Evolutionary conservation across 1,140 invertebrate genomes (phyloP).

Genomic region (Belonocnema kinseyi): DNA sequence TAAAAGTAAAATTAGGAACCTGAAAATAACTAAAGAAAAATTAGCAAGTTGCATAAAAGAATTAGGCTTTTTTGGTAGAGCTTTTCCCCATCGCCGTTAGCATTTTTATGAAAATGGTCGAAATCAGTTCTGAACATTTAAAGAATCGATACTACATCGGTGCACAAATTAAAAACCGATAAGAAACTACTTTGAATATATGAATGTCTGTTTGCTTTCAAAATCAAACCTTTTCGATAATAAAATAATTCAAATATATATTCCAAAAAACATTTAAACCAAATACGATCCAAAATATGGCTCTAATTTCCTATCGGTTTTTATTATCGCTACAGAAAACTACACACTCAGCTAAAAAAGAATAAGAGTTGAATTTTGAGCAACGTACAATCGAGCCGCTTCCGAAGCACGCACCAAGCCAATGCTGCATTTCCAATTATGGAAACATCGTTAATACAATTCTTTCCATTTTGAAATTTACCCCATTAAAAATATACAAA

Average conservation of each 20-base stretch:
- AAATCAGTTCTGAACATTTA: not conserved
- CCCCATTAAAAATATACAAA: no score
- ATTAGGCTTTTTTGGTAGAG: not conserved
- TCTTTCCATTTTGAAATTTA: slow-evolving; percentile 9
- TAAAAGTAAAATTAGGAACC: not conserved
- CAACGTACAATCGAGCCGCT: slow-evolving; percentile 91
- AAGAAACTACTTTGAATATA: not conserved
- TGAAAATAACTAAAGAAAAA: not conserved
- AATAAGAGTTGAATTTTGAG: slow-evolving; percentile 48
- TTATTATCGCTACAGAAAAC: slow-evolving; percentile 33
- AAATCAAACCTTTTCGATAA: no score
- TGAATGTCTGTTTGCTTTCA: not conserved
- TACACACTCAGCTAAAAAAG: slow-evolving; percentile 27
- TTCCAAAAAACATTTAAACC: not conserved
- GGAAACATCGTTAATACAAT: slow-evolving; percentile 50
- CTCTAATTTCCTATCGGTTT: slow-evolving; percentile 19
- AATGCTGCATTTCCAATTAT: slow-evolving; percentile 81
- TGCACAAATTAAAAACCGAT: not conserved
- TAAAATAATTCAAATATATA: no score
- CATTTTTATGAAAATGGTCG: not conserved
- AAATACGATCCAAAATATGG: slow-evolving; percentile 40
- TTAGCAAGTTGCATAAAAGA: not conserved
- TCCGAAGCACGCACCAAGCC: slow-evolving; percentile 92
- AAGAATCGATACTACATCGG: not conserved
- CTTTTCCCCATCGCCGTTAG: slow-evolving; percentile 1